Conservation (phyloP, 53 echinoderm and acorn worm species). For the Echinometra lucunter region DNA sequence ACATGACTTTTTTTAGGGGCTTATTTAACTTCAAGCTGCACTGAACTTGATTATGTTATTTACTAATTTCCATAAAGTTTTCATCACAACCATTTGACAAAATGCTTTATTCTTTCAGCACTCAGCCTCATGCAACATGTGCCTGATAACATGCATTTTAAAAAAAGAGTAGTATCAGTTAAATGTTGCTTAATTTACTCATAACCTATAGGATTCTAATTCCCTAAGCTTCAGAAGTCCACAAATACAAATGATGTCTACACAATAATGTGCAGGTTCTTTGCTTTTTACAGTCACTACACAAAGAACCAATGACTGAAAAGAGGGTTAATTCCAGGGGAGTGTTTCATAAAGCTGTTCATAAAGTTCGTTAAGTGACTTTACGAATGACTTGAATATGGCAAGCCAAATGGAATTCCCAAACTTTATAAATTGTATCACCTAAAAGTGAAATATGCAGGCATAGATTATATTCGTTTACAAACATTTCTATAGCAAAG, state of each 20-base stretch:
- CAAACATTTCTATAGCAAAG: too few relatives aligned
- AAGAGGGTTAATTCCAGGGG: background rate
- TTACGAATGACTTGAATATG: too few relatives aligned
- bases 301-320: background rate
- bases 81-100: background rate
- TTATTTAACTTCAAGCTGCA: background rate
- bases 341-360: too few relatives aligned
- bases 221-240: background rate
- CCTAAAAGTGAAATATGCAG: too few relatives aligned
- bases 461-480: too few relatives aligned
- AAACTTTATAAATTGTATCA: too few relatives aligned
- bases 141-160: background rate
- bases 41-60: background rate
- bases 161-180: background rate
- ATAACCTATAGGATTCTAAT: background rate
- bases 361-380: too few relatives aligned
- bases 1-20: background rate
- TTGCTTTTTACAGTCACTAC: background rate
- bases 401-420: too few relatives aligned
- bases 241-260: background rate
- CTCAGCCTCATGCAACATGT: background rate
- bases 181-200: background rate
- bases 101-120: too few relatives aligned
- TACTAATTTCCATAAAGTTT: background rate
- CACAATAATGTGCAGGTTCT: background rate